Percentiles rank a stretch among this genome's conserved stretches.
phyloP scores from a whole-genome alignment of 92 coral and sea anemone genomes.

The Parazoanthus atlanticus region DNA sequence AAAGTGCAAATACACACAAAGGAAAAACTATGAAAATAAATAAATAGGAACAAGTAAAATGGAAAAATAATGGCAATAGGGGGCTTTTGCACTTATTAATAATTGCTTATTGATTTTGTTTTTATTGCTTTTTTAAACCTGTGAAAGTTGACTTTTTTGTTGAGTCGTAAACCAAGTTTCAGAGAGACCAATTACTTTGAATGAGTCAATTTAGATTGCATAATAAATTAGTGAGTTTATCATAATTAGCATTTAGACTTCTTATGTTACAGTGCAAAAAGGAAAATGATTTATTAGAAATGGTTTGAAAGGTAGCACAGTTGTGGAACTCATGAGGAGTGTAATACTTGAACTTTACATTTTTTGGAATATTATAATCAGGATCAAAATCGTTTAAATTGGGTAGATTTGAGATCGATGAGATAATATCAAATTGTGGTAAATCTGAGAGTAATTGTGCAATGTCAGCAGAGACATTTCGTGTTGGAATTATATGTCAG shows the following conservation, averaged over 20 bases:
- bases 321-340: constrained; percentile 57
- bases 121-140: too few species aligned
- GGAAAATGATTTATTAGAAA: not conserved
- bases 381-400: not conserved
- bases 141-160: too few species aligned
- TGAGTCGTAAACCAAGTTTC: constrained; percentile 26
- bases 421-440: not conserved
- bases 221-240: not conserved
- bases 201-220: constrained; percentile 22
- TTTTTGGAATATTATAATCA: not conserved
- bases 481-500: not conserved
- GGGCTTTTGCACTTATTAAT: too few species aligned
- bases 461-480: not conserved
- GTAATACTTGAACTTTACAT: constrained; percentile 39
- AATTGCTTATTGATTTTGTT: too few species aligned
- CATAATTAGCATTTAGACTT: not conserved
- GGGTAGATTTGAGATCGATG: not conserved
- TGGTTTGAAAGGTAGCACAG: constrained; percentile 22
- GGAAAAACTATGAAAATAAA: too few species aligned
- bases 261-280: not conserved
- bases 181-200: constrained; percentile 51
- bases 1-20: too few species aligned
- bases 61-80: too few species aligned
- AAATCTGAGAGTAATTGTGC: not conserved
- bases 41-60: too few species aligned